Evolutionary conservation across 2,888 invertebrate genomes (phyloP), one percentile per base, ranked within the genome.

Genomic region (Papilio protenor): DNA sequence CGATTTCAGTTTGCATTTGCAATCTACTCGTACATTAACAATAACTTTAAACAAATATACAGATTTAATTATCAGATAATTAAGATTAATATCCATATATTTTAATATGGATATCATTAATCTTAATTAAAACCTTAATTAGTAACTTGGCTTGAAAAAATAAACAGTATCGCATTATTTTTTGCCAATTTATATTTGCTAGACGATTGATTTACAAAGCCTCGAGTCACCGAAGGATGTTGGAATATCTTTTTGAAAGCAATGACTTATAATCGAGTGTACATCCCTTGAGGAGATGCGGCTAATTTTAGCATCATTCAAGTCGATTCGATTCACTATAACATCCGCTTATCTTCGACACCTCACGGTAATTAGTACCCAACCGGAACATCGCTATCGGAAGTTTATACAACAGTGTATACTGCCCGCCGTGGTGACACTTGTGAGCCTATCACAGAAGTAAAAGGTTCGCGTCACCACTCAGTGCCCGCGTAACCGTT

Each of bases 361-460:
- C 73, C 79, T 78, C 79, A 74, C 80, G 80, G 78, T 80, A 77
- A 80, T 83, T 84, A 82, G 86, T 84, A 85, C 81, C 86, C 86
- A 90, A 88, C 89, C 93, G 92, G 92, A 91, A 90, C 87, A 81
- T 80, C 87, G 85, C 85, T 90, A 90, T 93, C 93, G 93, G 93
- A 94, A 92, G 92, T 89, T 87, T 88, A 83, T 81, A 84, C 81
- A 82, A 81, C 73, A 76, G 73, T 77, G 73, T 79, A 83, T 78
- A 84, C 80, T 86, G 81, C 80, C 81, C 80, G 87, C 82, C 88
- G 87, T 86, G 88, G 87, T 88, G 88, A 89, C 89, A 88, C 85
- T 85, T 80, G 82, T 84, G 86, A 87, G 85, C 80, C 82, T 82
- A 87, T 87, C 86, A 88, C 81, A 80, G 80, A 85, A 89, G 91